Conservation (phyloP, 2,888 invertebrate genomes). For the Geophilus truncorum region DNA sequence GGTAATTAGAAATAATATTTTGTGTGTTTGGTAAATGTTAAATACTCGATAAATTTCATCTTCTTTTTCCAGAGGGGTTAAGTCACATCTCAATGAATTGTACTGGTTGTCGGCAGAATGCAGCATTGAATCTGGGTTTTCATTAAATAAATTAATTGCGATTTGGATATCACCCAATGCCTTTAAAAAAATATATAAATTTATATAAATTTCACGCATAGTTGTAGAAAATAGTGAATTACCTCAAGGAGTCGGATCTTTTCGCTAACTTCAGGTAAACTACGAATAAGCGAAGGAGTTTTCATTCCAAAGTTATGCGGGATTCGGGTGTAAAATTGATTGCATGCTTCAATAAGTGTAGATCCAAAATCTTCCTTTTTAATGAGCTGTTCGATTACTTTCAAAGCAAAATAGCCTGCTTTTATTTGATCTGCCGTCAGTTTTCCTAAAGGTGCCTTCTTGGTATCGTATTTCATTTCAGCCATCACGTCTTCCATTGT, state of each 20-base stretch:
- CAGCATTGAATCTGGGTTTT: conserved; percentile 42
- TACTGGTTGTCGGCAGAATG: conserved; percentile 53
- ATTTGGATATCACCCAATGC: conserved; percentile 52
- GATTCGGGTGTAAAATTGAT: conserved; percentile 54
- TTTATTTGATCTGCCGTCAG: conserved; percentile 52
- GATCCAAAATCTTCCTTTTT: conserved; percentile 44
- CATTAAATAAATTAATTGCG: conserved; percentile 50
- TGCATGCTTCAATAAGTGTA: conserved; percentile 49
- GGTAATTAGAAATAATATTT: too few relatives aligned
- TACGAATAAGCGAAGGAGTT: conserved; percentile 51
- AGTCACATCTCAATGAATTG: conserved; percentile 48
- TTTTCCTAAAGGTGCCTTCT: conserved; percentile 52
- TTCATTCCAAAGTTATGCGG: conserved; percentile 55
- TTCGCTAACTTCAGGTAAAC: conserved; percentile 47
- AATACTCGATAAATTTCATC: conserved; percentile 48
- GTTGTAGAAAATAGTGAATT: neutral
- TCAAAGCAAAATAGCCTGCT: conserved; percentile 51
- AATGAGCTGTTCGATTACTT: conserved; percentile 49
- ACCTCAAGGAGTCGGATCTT: conserved; percentile 52
- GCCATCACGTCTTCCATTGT: conserved; percentile 52
- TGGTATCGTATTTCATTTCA: conserved; percentile 54
- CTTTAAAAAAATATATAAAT: conserved; percentile 37
- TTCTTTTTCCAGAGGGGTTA: conserved; percentile 46
- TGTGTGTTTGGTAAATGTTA: too few relatives aligned
- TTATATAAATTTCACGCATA: neutral